phyloP scores from a whole-genome alignment of 2,797 vertebrate genomes.

The Sylvilagus floridanus region DNA sequence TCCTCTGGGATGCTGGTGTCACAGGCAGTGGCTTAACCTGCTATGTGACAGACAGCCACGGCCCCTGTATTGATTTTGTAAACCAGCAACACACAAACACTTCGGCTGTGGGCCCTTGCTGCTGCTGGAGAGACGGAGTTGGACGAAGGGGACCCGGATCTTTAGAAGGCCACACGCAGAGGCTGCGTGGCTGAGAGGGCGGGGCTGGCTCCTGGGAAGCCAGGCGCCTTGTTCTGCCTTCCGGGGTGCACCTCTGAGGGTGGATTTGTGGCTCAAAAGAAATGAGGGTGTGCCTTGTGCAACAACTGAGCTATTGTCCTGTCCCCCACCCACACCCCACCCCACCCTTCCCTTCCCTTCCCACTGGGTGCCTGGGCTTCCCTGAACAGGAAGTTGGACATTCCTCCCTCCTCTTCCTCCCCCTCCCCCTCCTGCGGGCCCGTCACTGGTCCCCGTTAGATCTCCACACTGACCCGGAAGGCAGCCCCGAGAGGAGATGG shows the following conservation, averaged over 20 bases:
- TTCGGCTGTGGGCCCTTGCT: not conserved
- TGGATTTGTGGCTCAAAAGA: slow-evolving; percentile 60
- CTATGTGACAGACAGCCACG: no score
- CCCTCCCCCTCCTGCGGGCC: not conserved
- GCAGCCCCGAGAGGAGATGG: not conserved
- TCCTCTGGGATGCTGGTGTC: no score
- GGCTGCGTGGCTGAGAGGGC: not conserved
- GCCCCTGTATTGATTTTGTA: not conserved
- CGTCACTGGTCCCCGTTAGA: no score
- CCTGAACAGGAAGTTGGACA: not conserved
- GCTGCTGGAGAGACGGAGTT: not conserved
- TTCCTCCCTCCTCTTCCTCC: not conserved
- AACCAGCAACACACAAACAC: not conserved
- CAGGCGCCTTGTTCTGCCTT: not conserved
- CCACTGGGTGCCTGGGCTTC: not conserved
- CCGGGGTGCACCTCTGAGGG: not conserved
- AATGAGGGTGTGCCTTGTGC: slow-evolving; percentile 30
- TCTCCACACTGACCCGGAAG: no score
- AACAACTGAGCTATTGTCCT: slow-evolving; percentile 64
- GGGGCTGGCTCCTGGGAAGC: not conserved
- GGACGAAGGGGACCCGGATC: not conserved
- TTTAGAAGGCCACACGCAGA: not conserved
- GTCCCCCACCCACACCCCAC: not conserved
- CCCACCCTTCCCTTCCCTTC: not conserved
- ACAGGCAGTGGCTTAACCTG: no score